Conservation (phyloP, 2,888 invertebrate genomes). For the Dendrolimus pini region DNA sequence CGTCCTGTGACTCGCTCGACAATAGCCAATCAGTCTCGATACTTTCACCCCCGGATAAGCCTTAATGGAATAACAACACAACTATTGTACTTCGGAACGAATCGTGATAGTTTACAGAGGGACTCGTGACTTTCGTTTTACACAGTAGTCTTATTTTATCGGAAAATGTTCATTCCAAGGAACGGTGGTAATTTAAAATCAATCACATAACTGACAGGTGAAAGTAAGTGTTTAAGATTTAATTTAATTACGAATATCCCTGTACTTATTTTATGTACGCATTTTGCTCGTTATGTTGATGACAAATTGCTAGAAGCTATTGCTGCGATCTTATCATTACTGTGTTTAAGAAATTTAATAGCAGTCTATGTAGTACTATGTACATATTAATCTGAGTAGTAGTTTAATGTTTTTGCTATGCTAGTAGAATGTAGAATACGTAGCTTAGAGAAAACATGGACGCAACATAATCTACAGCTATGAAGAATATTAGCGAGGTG, state of each 20-base stretch:
- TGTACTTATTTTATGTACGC: neutral
- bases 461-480: slow-evolving; percentile 39
- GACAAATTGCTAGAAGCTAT: slow-evolving; percentile 1
- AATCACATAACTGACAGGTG: slow-evolving; percentile 57
- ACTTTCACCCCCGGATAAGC: slow-evolving; percentile 64
- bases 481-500: slow-evolving; percentile 36
- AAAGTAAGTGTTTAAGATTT: slow-evolving; percentile 31
- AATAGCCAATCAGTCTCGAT: slow-evolving; percentile 60
- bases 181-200: slow-evolving; percentile 53
- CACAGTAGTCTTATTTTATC: slow-evolving; percentile 65
- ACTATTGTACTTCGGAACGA: slow-evolving; percentile 56
- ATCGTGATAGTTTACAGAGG: slow-evolving; percentile 67
- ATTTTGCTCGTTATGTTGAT: slow-evolving; percentile 2
- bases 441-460: slow-evolving; percentile 17
- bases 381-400: too few relatives aligned
- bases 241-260: neutral
- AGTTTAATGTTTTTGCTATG: too few relatives aligned
- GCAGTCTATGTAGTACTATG: too few relatives aligned
- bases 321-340: too few relatives aligned
- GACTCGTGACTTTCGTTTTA: slow-evolving; percentile 66
- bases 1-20: slow-evolving; percentile 41
- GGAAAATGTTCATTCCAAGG: slow-evolving; percentile 54
- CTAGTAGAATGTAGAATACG: too few relatives aligned
- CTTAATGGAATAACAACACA: slow-evolving; percentile 62
- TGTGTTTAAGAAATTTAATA: too few relatives aligned